These are phyloP conservation scores for Volucella zonaria DNA, from an alignment of 2,888 invertebrate genomes.

Conservation along the genomic window DNA sequence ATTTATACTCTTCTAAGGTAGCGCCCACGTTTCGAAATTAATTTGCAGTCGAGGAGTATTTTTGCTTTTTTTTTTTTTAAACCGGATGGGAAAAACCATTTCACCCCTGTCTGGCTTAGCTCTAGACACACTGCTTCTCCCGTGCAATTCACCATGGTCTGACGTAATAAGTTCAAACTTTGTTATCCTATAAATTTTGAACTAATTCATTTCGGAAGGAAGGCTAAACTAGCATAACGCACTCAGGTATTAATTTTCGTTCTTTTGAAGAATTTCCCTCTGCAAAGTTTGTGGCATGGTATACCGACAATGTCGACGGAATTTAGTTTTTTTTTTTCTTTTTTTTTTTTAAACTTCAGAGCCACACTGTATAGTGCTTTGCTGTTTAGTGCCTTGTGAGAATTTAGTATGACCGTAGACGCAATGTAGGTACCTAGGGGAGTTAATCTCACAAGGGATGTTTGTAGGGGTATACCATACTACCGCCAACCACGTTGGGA, in stretches of 20 bases:
- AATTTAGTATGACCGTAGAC: neutral
- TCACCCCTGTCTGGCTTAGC: neutral
- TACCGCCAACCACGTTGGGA: neutral
- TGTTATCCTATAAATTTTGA: slow-evolving; percentile 38
- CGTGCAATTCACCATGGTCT: slow-evolving; percentile 13
- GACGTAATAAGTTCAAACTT: slow-evolving; percentile 27
- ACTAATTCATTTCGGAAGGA: slow-evolving; percentile 19
- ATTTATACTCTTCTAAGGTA: neutral
- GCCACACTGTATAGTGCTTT: neutral
- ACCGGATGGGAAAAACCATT: neutral
- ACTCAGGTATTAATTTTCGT: slow-evolving; percentile 21
- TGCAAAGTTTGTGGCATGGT: neutral
- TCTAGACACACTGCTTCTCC: neutral
- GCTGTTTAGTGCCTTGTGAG: neutral
- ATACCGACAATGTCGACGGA: neutral
- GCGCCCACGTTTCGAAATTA: too few species aligned
- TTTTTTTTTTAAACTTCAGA: neutral
- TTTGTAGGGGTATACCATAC: too few species aligned
- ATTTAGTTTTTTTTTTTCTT: neutral
- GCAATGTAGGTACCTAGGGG: neutral
- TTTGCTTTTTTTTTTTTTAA: too few species aligned
- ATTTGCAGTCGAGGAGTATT: too few species aligned
- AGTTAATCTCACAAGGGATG: too few species aligned
- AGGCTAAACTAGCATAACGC: slow-evolving; percentile 27
- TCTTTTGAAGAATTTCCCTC: slow-evolving; percentile 1